Evolutionary conservation across 2,797 vertebrate genomes (phyloP).

Genomic region (Acanthiza pusilla): DNA sequence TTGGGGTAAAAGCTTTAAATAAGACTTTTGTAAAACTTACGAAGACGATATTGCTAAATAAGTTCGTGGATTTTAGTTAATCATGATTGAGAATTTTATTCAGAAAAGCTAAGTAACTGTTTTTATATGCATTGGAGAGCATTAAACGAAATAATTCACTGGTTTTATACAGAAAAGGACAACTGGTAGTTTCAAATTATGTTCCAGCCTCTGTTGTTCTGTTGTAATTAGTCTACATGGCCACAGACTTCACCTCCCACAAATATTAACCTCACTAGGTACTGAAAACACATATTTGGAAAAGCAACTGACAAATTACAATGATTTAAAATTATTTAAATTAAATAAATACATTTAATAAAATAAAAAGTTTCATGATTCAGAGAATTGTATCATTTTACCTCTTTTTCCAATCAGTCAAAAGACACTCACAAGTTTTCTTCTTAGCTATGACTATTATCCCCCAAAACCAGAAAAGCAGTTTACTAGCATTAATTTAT

Average conservation of each 20-base stretch:
- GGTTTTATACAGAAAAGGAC: not conserved
- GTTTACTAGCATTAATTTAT: not conserved
- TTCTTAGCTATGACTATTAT: not conserved
- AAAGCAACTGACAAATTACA: not conserved
- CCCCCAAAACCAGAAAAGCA: not conserved
- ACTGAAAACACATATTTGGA: not conserved
- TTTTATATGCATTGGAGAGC: not conserved
- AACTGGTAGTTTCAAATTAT: not conserved
- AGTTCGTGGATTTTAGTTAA: not conserved
- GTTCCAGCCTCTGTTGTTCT: not conserved
- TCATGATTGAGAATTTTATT: not conserved
- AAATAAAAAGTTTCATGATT: not conserved
- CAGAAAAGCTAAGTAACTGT: not conserved
- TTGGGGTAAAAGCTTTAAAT: not conserved
- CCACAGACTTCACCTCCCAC: not conserved
- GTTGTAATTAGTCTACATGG: not conserved
- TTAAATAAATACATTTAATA: not conserved
- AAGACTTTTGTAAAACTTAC: not conserved
- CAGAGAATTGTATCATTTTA: not conserved
- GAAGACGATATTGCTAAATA: not conserved
- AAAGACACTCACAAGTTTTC: not conserved
- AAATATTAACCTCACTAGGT: not conserved
- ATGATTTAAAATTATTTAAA: not conserved
- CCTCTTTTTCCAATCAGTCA: not conserved
- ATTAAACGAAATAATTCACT: not conserved